Percentiles rank a stretch among this genome's conserved stretches.
These are phyloP conservation scores for Pygmarrhopalites habei DNA, from an alignment of 1,140 invertebrate species.

Conservation along the genomic window DNA sequence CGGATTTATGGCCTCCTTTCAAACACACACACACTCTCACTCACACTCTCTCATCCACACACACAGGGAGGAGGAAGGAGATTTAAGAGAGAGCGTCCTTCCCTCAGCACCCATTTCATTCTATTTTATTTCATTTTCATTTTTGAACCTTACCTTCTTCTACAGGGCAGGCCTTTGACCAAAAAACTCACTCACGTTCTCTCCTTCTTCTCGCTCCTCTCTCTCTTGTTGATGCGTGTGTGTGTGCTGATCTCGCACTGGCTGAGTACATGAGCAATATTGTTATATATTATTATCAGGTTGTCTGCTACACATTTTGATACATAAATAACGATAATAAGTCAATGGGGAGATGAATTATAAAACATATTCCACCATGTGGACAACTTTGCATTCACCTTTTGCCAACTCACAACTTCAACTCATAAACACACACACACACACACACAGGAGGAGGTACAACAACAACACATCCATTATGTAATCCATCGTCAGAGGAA, in stretches of 20 bases:
- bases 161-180: too few relatives aligned
- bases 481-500: too few relatives aligned
- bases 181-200: too few relatives aligned
- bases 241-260: too few relatives aligned
- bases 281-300: not conserved
- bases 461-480: too few relatives aligned
- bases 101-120: conserved; percentile 1
- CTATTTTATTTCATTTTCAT: too few relatives aligned
- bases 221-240: too few relatives aligned
- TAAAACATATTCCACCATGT: too few relatives aligned
- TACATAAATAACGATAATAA: conserved; percentile 9
- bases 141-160: too few relatives aligned
- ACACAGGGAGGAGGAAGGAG: not conserved
- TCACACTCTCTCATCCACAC: not conserved
- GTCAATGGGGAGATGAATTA: conserved; percentile 2
- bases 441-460: too few relatives aligned
- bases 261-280: not conserved
- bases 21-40: not conserved
- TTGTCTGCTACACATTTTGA: conserved; percentile 6
- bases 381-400: not conserved
- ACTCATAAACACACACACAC: not conserved
- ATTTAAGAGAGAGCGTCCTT: not conserved
- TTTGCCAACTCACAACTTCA: too few relatives aligned
- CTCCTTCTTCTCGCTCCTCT: too few relatives aligned
- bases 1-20: conserved; percentile 35